Evolutionary conservation across 2,797 vertebrate species (phyloP), one percentile per base, ranked within the genome.

Genomic region (Eurystomus glaucurus): DNA sequence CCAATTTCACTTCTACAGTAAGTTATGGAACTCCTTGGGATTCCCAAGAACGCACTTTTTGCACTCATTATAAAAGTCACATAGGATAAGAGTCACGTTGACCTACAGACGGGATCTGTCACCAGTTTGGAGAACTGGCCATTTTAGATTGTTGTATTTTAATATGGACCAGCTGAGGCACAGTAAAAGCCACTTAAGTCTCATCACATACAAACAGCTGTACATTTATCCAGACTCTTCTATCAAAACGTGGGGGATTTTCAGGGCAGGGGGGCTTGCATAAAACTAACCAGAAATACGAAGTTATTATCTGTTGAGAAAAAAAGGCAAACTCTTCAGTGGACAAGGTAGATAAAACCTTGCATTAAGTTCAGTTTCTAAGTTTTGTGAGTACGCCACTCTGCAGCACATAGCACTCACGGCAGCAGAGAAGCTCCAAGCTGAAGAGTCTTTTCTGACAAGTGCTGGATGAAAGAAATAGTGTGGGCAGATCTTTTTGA

Each of bases 31-130:
- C 37, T 96, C 82, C 64, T 91, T 0, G 39, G 78, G 72, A 97
- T 84, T 91, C 83, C 91, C 72, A 83, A 94, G 85, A 95, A 97
- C 0, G 1, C 4, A 5, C 65, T 92, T 52, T 75, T 68, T 91
- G 64, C 65, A 43, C 71, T 88, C 72, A 77, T 84, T 93, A 89
- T 66, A 68, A 45, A 39, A 87, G 31, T 92, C 71, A 95, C 45
- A 88, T 4, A 92, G 76, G 71, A 54, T 80, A 90, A 95, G 68
- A 96, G 57, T 92, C 68, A 52, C 10, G 23, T 66, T 88, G 70
- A 65, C 86, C 93, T 77, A 91, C 74, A 83, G n/a, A 90, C n/a
- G 94, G 31, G 83, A 95, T 85, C 89, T 90, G 90, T 71, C 78
- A 85, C 77, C 55, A 88, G 70, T 75, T 33, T 68, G 22, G 82